Base-by-base conservation (phyloP, 2,888 invertebrate genomes). In the Augiades crinisus region DNA sequence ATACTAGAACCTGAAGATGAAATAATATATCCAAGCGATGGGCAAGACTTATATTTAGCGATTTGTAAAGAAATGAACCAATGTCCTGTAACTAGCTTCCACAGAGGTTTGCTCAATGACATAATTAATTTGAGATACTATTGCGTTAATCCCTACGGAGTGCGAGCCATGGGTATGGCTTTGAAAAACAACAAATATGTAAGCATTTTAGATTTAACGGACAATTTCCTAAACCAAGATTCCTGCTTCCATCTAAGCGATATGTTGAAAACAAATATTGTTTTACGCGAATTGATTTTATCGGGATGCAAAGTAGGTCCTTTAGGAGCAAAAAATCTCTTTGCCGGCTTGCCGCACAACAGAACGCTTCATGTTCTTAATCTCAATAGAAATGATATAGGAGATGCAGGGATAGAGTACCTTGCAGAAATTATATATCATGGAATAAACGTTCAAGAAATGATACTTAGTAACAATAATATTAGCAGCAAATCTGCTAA, bases 271-370 rank as follows among this genome's bases (percentile, higher is more conserved):
- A 59, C 34, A 1, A 85, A 87, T 58, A 62, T 54, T 6, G 61
- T 62, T 2, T 52, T 87, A 22, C 46, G 57, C 10, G 75, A 79
- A 49, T 58, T 87, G 7, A 77, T 72, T 57, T 62, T 87, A 27
- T 55, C 67, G n/a, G 83, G 85, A 2, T 87, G 87, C 56, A 72
- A 66, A 57, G 78, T 85, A 22, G 84, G 84, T 0, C 53, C 70
- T 3, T 49, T 51, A 13, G 84, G 85, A 1, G 64, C 63, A 4
- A 68, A 54, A 36, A 53, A 57, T 10, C 47, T 85, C 2, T 62
- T 76, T 10, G 19, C 30, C 10, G 67, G 63, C 6, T 59, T 85
- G 17, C 51, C 49, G 0, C 44, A 47, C 2, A 84, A 84, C 51
- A 65, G 53, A 16, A 47, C 63, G 3, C 63, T 85, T 0, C 56